These are phyloP conservation scores for Lycia hirtaria DNA, from an alignment of 2,888 invertebrate genomes.

Conservation along the genomic window DNA sequence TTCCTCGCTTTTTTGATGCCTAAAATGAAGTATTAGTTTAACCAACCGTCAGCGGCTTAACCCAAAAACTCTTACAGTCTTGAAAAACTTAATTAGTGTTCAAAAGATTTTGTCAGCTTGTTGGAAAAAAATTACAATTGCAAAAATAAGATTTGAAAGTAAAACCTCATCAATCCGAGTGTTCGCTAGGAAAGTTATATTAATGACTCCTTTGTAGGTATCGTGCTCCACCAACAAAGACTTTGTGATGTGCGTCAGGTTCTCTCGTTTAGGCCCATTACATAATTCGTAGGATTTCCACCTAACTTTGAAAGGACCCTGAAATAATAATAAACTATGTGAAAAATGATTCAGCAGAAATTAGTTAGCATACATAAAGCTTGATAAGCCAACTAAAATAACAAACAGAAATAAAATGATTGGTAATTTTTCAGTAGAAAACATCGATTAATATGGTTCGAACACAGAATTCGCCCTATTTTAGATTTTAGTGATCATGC, in stretches of 20 bases:
- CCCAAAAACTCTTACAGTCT: no score
- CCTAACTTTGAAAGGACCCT: conserved; percentile 54
- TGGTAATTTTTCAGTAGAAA: no score
- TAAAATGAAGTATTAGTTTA: no score
- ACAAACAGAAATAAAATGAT: neutral
- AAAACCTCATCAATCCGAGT: conserved; percentile 51
- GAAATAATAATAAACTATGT: neutral
- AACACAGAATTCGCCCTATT: no score
- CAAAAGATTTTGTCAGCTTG: no score
- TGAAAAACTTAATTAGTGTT: no score
- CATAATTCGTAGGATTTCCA: conserved; percentile 49
- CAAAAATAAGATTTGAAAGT: neutral
- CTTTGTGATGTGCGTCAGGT: conserved; percentile 40
- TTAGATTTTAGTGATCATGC: no score
- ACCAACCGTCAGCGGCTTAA: no score
- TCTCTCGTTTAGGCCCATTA: conserved; percentile 51
- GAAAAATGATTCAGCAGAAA: neutral
- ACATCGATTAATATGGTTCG: no score
- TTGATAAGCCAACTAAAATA: no score
- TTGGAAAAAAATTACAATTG: neutral
- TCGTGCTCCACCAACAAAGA: conserved; percentile 34
- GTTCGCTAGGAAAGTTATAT: conserved; percentile 45
- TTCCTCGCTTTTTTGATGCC: no score
- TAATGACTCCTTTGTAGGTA: conserved; percentile 41
- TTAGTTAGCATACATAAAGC: no score